phyloP scores from a whole-genome alignment of 2,888 invertebrate genomes.

The Hyposoter dolosus region DNA sequence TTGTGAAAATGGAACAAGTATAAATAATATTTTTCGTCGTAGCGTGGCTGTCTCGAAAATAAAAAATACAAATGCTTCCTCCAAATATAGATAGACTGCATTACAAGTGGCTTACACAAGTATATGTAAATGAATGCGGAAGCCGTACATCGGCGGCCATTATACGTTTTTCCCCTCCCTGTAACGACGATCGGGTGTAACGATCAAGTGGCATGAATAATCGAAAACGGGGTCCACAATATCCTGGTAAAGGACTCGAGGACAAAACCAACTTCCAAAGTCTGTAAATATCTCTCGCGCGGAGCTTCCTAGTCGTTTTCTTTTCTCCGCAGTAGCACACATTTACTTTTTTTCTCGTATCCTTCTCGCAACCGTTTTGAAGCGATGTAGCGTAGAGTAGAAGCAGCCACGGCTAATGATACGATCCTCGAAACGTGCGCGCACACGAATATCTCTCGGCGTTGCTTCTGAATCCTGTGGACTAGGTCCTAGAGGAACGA shows the following conservation, averaged over 20 bases:
- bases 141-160: conserved; percentile 27
- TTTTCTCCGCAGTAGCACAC: not conserved
- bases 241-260: conserved; percentile 29
- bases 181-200: conserved; percentile 30
- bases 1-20: not conserved
- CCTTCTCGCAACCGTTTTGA: conserved; percentile 34
- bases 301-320: conserved; percentile 1
- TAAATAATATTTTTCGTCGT: not conserved
- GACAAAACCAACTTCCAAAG: conserved; percentile 37
- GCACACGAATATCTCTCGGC: conserved; percentile 72
- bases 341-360: not conserved
- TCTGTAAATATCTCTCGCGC: not conserved
- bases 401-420: conserved; percentile 63
- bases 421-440: conserved; percentile 70
- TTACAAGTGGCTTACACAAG: not conserved
- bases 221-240: conserved; percentile 24
- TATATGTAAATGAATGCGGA: conserved; percentile 50
- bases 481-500: conserved; percentile 52
- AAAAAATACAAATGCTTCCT: not conserved
- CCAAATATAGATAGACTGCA: not conserved
- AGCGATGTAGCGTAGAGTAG: conserved; percentile 20
- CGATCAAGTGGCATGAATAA: conserved; percentile 56
- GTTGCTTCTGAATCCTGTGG: conserved; percentile 59
- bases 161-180: conserved; percentile 33
- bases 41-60: not conserved